Conservation (phyloP, 2,797 vertebrate genomes). For the Decapterus maruadsi region DNA sequence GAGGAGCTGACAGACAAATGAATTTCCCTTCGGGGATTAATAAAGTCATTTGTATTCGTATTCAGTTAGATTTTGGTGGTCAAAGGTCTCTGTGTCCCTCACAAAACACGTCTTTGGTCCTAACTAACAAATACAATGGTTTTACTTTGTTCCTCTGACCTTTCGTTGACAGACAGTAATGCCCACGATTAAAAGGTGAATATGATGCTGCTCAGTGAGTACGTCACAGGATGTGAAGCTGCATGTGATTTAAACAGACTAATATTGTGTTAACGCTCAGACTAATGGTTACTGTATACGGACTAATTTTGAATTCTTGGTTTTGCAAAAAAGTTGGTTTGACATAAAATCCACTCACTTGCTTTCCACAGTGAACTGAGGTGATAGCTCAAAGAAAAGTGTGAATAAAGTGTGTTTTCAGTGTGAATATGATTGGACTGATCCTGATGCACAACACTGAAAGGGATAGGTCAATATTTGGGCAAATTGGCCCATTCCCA, state of each 20-base stretch:
- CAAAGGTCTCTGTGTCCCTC: too few relatives aligned
- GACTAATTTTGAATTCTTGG: background rate
- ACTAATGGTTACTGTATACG: background rate
- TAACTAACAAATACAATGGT: background rate
- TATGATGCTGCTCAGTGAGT: constrained; percentile 33
- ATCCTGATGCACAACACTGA: background rate
- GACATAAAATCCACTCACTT: background rate
- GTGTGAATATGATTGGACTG: background rate
- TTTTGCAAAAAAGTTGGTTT: background rate
- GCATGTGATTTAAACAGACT: constrained; percentile 19
- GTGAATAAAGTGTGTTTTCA: too few relatives aligned
- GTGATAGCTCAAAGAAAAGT: background rate
- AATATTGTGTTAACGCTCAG: background rate
- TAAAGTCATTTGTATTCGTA: too few relatives aligned
- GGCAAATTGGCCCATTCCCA: too few relatives aligned
- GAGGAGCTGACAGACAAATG: too few relatives aligned
- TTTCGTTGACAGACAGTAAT: constrained; percentile 87
- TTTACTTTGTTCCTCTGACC: constrained; percentile 64
- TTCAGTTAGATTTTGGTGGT: too few relatives aligned
- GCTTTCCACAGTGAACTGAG: background rate
- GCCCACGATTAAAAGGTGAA: constrained; percentile 91
- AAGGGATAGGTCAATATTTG: too few relatives aligned
- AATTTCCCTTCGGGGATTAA: too few relatives aligned
- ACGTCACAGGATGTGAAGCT: constrained; percentile 34
- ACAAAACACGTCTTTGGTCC: too few relatives aligned